Evolutionary conservation across 2,113 vertebrate species (phyloP).

Genomic region (Pimephales promelas): DNA sequence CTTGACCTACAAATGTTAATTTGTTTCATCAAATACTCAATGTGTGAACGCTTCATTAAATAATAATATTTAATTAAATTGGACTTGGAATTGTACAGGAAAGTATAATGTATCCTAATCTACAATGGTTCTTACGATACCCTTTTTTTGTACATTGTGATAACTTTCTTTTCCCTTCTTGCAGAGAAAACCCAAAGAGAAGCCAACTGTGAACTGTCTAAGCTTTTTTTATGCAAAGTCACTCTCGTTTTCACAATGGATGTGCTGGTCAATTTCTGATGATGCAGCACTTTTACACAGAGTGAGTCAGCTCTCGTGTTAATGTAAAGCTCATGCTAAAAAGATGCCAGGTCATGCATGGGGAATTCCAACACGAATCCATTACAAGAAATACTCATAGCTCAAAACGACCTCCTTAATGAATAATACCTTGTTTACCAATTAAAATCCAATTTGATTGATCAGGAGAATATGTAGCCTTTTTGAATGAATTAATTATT

Average conservation of each 20-base stretch:
- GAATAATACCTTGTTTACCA: background rate
- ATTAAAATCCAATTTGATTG: background rate
- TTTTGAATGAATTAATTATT: background rate
- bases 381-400: background rate
- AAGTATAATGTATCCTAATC: background rate
- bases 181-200: background rate
- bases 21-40: background rate
- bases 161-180: background rate
- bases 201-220: background rate
- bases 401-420: background rate
- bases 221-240: constrained; percentile 42
- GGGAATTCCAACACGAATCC: constrained; percentile 8
- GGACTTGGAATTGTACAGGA: background rate
- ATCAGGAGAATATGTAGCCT: background rate
- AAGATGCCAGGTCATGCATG: constrained; percentile 31
- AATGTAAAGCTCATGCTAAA: constrained; percentile 35
- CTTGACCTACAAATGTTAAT: background rate
- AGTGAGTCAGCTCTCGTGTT: constrained; percentile 25
- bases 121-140: background rate
- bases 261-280: background rate
- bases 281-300: constrained; percentile 33
- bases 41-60: background rate
- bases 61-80: background rate
- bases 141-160: background rate
- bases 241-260: constrained; percentile 8